Evolutionary conservation across 2,888 invertebrate species (phyloP).

Genomic region (Doris montereyensis): DNA sequence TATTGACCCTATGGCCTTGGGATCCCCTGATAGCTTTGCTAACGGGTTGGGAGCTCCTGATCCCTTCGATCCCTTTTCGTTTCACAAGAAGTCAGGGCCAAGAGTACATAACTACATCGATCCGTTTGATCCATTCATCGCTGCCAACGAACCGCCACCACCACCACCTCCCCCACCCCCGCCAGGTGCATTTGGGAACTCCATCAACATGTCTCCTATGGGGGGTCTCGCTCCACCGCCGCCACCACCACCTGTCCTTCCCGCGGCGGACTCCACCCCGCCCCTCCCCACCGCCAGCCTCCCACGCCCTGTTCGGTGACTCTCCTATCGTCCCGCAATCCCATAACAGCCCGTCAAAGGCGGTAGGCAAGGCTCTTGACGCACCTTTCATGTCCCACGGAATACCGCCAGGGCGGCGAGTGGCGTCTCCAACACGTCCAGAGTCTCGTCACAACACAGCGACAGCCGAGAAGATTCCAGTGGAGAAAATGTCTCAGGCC

Average conservation of each 20-base stretch:
- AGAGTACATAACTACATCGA: not conserved
- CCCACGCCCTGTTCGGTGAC: not conserved
- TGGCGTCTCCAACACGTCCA: not conserved
- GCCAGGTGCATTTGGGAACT: not conserved
- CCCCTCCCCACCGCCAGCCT: not conserved
- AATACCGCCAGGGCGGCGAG: not conserved
- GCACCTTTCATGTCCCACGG: too few relatives aligned
- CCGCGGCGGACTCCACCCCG: not conserved
- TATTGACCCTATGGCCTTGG: not conserved
- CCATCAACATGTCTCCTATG: not conserved
- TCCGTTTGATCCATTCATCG: not conserved
- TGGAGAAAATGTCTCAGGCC: not conserved
- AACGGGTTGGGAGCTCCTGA: not conserved
- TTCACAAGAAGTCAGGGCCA: not conserved
- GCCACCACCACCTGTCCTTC: slow-evolving; percentile 6
- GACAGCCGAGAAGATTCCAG: not conserved
- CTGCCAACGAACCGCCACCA: slow-evolving; percentile 1
- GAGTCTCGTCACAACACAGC: not conserved
- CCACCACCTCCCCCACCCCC: slow-evolving; percentile 4
- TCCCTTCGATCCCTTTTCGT: slow-evolving; percentile 28
- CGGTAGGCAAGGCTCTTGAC: not conserved
- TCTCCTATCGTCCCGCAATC: not conserved
- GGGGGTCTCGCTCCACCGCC: not conserved
- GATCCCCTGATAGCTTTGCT: not conserved
- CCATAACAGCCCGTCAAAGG: not conserved